These are phyloP conservation scores for Euleptes europaea DNA, from an alignment of 2,113 vertebrate genomes.

Conservation along the genomic window DNA sequence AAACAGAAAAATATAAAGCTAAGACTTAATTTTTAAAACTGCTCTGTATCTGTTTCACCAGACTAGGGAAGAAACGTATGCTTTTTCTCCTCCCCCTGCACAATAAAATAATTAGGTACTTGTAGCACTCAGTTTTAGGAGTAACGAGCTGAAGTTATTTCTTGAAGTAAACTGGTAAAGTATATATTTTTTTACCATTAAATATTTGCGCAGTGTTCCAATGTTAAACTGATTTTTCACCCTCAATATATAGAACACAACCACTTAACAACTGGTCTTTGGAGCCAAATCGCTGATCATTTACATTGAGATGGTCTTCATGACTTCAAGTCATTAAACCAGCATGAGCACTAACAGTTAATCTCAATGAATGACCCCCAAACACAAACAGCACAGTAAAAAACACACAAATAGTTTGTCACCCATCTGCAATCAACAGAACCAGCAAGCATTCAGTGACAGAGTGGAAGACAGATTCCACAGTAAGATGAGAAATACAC, in stretches of 20 bases:
- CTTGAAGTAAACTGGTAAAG: not conserved
- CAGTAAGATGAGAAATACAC: constrained; percentile 8
- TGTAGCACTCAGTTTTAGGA: not conserved
- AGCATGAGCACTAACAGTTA: not conserved
- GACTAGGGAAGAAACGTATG: not conserved
- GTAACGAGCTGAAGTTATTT: not conserved
- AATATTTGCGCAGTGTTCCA: not conserved
- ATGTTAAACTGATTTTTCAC: not conserved
- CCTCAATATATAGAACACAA: not conserved
- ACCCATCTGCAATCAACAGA: not conserved
- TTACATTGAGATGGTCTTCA: not conserved
- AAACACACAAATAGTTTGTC: not conserved
- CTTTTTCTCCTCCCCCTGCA: not conserved
- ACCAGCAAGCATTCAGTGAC: not conserved
- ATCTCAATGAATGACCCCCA: not conserved
- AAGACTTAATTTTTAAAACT: constrained; percentile 13
- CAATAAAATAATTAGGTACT: not conserved
- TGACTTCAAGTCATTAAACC: not conserved
- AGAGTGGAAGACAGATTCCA: not conserved
- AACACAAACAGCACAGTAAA: not conserved
- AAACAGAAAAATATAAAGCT: constrained; percentile 56
- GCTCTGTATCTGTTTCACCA: not conserved
- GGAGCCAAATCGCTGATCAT: not conserved
- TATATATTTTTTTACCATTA: not conserved
- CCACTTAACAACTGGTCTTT: not conserved